phyloP scores from a whole-genome alignment of 2,113 vertebrate genomes.

The Blennius ocellaris region DNA sequence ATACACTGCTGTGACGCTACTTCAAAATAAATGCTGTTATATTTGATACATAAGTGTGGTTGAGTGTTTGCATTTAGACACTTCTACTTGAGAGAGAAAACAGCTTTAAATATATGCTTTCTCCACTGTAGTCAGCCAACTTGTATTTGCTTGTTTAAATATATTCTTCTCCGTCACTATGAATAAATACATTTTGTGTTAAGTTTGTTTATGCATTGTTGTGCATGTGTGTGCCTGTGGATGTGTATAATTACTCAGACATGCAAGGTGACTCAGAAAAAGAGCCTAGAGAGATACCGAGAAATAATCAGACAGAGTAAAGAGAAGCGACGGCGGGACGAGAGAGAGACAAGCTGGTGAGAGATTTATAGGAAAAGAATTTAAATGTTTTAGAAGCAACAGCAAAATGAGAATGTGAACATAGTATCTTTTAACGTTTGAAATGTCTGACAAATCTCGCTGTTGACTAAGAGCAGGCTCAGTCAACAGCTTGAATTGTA shows the following conservation, averaged over 20 bases:
- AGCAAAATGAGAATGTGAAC: constrained; percentile 21
- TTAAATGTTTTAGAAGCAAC: constrained; percentile 27
- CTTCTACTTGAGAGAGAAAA: not conserved
- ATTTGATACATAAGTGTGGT: not conserved
- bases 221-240: constrained; percentile 41
- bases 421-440: constrained; percentile 10
- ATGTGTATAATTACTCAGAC: constrained; percentile 71
- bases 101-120: not conserved
- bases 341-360: constrained; percentile 1
- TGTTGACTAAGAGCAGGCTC: not conserved
- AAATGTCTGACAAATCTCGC: constrained; percentile 22
- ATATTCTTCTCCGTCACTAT: constrained; percentile 1
- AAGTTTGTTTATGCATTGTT: constrained; percentile 43
- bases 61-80: not conserved
- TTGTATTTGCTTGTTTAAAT: not conserved
- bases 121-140: not conserved
- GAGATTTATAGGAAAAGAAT: constrained; percentile 19
- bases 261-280: constrained; percentile 71
- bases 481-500: not conserved
- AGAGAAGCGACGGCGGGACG: constrained; percentile 36
- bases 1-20: not conserved
- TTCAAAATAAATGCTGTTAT: not conserved
- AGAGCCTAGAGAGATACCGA: constrained; percentile 46
- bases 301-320: constrained; percentile 42
- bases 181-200: constrained; percentile 19